Percentiles rank a stretch among this genome's conserved stretches.
Conservation (phyloP, 2,888 invertebrate species). For the Mechanitis mazaeus region DNA sequence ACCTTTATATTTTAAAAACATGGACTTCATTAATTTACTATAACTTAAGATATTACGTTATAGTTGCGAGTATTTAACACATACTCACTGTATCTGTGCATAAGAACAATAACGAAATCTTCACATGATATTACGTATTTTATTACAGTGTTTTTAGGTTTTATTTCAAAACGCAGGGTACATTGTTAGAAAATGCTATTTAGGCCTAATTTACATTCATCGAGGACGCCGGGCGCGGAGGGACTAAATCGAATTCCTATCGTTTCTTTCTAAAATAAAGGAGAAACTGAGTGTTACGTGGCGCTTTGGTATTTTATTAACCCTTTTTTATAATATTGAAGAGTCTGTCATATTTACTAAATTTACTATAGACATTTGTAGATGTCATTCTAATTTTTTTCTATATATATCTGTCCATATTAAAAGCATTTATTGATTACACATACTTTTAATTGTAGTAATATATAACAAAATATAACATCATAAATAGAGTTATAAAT, state of each 20-base stretch:
- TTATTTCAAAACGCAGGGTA: conserved; percentile 13
- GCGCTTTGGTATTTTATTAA: conserved; percentile 18
- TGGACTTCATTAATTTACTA: no score
- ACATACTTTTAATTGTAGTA: no score
- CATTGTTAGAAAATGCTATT: conserved; percentile 49
- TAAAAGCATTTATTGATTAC: no score
- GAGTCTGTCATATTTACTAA: not conserved
- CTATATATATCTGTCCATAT: no score
- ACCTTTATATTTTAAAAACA: no score
- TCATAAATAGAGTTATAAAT: no score
- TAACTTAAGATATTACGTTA: no score
- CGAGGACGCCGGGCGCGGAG: conserved; percentile 55
- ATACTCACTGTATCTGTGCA: not conserved
- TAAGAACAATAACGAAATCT: not conserved
- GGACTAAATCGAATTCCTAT: conserved; percentile 71
- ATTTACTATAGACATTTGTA: no score
- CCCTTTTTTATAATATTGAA: conserved; percentile 11
- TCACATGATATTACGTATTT: not conserved
- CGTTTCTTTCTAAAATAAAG: conserved; percentile 54
- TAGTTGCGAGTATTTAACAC: no score
- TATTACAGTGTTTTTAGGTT: conserved; percentile 5
- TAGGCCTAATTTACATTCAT: conserved; percentile 67
- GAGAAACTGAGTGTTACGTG: conserved; percentile 45
- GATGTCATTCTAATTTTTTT: no score
- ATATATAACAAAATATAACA: no score